Conservation (phyloP, 2,113 vertebrate genomes). For the Nibea coibor region DNA sequence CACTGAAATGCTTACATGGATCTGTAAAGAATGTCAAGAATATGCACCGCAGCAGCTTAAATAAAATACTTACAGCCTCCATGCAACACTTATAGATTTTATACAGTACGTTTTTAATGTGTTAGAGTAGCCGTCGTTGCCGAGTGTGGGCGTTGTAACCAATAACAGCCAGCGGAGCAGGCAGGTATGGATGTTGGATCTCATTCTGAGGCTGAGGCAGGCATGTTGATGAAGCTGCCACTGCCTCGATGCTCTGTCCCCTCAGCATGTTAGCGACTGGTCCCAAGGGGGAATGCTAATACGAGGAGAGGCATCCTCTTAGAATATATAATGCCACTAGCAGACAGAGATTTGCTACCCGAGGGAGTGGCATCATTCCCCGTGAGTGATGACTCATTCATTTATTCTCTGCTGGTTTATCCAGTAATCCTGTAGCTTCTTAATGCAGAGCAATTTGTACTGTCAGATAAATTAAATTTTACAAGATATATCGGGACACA, state of each 20-base stretch:
- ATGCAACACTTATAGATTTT: slow-evolving; percentile 5
- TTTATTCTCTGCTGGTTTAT: slow-evolving; percentile 51
- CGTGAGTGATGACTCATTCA: slow-evolving; percentile 68
- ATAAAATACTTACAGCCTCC: neutral
- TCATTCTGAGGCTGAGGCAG: slow-evolving; percentile 26
- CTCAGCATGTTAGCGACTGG: slow-evolving; percentile 52
- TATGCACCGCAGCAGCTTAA: slow-evolving; percentile 1
- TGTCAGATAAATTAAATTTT: slow-evolving; percentile 20
- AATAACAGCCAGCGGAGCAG: slow-evolving; percentile 12
- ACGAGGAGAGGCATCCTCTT: slow-evolving; percentile 57
- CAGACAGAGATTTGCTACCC: slow-evolving; percentile 46
- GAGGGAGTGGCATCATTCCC: slow-evolving; percentile 66
- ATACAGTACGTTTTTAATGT: slow-evolving; percentile 12
- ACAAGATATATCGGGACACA: slow-evolving; percentile 4
- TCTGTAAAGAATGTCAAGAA: neutral
- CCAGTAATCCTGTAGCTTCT: slow-evolving; percentile 36
- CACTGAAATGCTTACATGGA: neutral
- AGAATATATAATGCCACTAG: slow-evolving; percentile 61
- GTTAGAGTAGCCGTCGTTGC: neutral
- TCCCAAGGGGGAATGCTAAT: slow-evolving; percentile 66
- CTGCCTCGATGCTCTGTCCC: slow-evolving; percentile 42
- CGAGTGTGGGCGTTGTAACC: slow-evolving; percentile 26
- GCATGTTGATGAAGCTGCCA: slow-evolving; percentile 50
- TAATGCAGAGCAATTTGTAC: slow-evolving; percentile 18
- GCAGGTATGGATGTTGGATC: slow-evolving; percentile 8